A percentile compares a stretch with the other conserved stretches of the same genome.
These are phyloP conservation scores for Athalia rosae DNA, from an alignment of 2,888 invertebrate species.

Conservation along the genomic window DNA sequence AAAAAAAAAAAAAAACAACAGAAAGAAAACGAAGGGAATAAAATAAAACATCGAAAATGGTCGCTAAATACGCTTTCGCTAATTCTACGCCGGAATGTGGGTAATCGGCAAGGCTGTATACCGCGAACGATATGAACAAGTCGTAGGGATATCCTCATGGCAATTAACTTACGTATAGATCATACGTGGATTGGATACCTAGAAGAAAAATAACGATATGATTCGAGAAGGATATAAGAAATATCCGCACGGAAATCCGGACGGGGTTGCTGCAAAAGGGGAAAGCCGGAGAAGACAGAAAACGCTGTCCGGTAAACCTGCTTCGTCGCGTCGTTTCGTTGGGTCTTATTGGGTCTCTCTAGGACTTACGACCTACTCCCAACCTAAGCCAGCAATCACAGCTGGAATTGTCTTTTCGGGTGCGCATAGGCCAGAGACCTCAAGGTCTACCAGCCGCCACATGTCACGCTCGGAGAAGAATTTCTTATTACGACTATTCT, in stretches of 20 bases:
- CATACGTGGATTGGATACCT: background rate
- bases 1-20: no score
- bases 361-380: slow-evolving; percentile 31
- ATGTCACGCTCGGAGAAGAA: background rate
- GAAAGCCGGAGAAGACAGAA: background rate
- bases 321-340: slow-evolving; percentile 29
- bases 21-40: no score
- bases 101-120: no score
- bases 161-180: no score
- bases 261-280: background rate
- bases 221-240: background rate
- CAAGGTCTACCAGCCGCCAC: background rate
- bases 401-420: slow-evolving; percentile 33
- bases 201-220: background rate
- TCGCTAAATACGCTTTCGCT: no score
- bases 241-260: slow-evolving; percentile 3
- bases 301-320: background rate
- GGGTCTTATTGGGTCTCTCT: slow-evolving; percentile 39
- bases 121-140: no score
- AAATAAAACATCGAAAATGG: no score
- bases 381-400: slow-evolving; percentile 38
- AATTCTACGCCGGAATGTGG: no score
- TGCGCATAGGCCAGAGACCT: background rate
- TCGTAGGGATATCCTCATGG: no score
- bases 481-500: background rate